Evolutionary conservation across 2,888 invertebrate genomes (phyloP).

Genomic region (Pomacea canaliculata): DNA sequence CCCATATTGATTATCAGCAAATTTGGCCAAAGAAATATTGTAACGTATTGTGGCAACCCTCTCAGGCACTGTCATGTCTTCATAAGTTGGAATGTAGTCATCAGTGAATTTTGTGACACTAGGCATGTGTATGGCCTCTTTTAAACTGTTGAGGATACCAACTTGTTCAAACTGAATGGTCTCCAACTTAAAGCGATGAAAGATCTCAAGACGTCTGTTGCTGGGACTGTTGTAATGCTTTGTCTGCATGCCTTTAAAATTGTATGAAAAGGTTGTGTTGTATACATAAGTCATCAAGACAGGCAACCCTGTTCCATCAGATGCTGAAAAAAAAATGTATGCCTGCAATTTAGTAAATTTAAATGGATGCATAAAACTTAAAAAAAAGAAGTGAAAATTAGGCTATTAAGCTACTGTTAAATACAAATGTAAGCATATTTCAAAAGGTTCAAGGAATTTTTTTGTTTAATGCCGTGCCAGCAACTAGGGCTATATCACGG

Average conservation of each 20-base stretch:
- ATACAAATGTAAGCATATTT: neutral
- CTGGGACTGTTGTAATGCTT: constrained; percentile 69
- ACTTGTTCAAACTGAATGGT: constrained; percentile 54
- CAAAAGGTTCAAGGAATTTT: neutral
- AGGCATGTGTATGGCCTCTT: constrained; percentile 66
- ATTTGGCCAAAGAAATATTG: constrained; percentile 86
- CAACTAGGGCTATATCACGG: too few relatives aligned
- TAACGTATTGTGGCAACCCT: constrained; percentile 92
- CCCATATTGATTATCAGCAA: constrained; percentile 85
- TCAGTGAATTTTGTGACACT: constrained; percentile 68
- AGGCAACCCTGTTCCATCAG: constrained; percentile 14
- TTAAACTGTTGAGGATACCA: constrained; percentile 48
- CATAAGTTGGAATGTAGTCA: constrained; percentile 65
- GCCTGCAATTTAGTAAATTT: constrained; percentile 9
- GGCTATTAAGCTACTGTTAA: too few relatives aligned
- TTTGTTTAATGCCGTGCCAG: too few relatives aligned
- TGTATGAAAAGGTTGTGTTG: constrained; percentile 55
- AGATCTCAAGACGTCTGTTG: constrained; percentile 65
- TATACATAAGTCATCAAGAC: constrained; percentile 41
- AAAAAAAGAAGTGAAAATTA: too few relatives aligned
- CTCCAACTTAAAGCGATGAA: constrained; percentile 62
- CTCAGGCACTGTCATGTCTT: constrained; percentile 74
- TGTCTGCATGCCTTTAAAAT: constrained; percentile 62
- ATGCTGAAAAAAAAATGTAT: constrained; percentile 7
- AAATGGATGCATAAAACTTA: neutral